Percentiles rank a stretch among this genome's conserved stretches.
These are phyloP conservation scores for Otis tarda DNA, from an alignment of 2,113 vertebrate species.

Conservation along the genomic window DNA sequence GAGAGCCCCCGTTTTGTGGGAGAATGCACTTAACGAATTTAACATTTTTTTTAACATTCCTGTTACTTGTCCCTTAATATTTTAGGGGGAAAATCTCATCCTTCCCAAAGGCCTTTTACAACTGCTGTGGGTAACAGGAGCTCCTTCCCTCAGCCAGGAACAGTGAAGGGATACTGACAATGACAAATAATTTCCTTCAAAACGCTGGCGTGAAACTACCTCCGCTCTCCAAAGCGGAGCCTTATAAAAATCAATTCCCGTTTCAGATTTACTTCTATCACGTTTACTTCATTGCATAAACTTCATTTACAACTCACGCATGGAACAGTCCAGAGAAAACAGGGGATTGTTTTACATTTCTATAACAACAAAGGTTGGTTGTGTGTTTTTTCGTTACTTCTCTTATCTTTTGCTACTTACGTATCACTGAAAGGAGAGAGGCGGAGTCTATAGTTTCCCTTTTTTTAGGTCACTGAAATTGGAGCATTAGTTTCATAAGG, in stretches of 20 bases:
- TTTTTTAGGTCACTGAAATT: background rate
- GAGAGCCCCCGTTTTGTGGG: background rate
- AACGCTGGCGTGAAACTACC: background rate
- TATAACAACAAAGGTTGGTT: background rate
- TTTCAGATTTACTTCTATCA: background rate
- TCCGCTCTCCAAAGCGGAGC: background rate
- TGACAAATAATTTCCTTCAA: background rate
- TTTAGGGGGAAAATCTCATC: conserved; percentile 21
- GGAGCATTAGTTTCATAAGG: background rate
- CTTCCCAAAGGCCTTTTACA: background rate
- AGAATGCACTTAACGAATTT: background rate
- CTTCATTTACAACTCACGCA: background rate
- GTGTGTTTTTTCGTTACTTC: background rate
- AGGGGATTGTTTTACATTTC: background rate
- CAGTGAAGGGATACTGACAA: background rate
- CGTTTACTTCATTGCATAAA: background rate
- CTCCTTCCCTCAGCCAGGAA: background rate
- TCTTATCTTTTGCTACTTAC: background rate
- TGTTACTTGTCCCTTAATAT: background rate
- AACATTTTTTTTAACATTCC: background rate
- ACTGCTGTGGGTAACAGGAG: conserved; percentile 2
- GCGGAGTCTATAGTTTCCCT: background rate
- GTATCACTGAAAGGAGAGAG: background rate
- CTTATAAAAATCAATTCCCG: conserved; percentile 4
- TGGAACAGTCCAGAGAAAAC: background rate